Base-by-base conservation (phyloP, 2,888 invertebrate genomes). In the Hydriomena furcata region DNA sequence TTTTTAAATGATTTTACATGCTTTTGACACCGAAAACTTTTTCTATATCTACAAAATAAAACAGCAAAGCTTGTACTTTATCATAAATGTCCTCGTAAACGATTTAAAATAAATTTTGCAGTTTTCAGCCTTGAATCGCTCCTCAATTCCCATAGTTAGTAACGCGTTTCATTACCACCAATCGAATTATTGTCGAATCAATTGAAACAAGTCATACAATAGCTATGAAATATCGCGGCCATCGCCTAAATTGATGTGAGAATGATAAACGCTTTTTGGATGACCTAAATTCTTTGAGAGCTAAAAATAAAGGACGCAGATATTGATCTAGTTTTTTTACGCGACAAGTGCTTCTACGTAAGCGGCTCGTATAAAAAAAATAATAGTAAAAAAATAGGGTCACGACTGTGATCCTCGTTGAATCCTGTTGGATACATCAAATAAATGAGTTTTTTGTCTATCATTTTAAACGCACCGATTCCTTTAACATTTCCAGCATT, bases 101-200 rank as follows among this genome's bases (percentile, higher is more conserved):
- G n/a, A n/a, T n/a, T n/a, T n/a, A n/a, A n/a, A n/a, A n/a, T n/a
- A n/a, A n/a, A n/a, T n/a, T n/a, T n/a, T n/a, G n/a, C n/a, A n/a
- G n/a, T n/a, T n/a, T n/a, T n/a, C n/a, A 17, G 17, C 41, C 41
- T 41, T 48, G 42, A 36, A 48, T 12, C 7, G 11, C 20, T 36
- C 10, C 24, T 20, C 8, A 43, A 48, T 52, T 52, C 52, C 38
- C 47, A 47, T 41, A 32, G 21, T 41, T 10, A 52, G 12, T 27
- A 17, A 45, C 20, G 17, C 17, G 25, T 20, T 13, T 12, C 37
- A 46, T 47, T 62, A 52, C 35, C 48, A 56, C 28, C 68, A 71
- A 81, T 79, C 79, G 73, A 76, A 79, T 80, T 76, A 79, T 72
- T 65, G 53, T 58, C 63, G 69, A 73, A 79, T 77, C 78, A 78